These are phyloP conservation scores for Calephelis nemesis DNA, from an alignment of 1,140 invertebrate genomes.

Conservation along the genomic window DNA sequence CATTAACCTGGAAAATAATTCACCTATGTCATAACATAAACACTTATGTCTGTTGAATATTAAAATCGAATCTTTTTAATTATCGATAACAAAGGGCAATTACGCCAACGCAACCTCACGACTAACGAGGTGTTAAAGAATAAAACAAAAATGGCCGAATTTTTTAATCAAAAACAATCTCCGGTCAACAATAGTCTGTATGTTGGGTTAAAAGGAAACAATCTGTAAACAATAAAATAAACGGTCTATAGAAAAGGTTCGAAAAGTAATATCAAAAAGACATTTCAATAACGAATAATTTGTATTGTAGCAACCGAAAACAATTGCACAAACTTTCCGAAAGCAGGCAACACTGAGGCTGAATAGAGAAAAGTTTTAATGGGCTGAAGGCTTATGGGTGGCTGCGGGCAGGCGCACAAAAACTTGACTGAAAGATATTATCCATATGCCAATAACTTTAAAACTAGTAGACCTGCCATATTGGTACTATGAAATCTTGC, in stretches of 20 bases:
- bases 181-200: background rate
- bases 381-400: background rate
- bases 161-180: no score
- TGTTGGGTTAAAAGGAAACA: background rate
- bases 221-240: background rate
- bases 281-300: constrained; percentile 8
- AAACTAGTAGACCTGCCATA: background rate
- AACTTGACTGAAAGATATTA: constrained; percentile 11
- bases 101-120: no score
- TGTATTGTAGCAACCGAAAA: constrained; percentile 9
- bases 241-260: background rate
- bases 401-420: background rate
- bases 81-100: background rate
- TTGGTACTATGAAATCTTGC: no score
- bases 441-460: background rate
- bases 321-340: constrained; percentile 5
- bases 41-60: background rate
- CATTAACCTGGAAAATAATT: no score
- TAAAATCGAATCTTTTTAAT: background rate
- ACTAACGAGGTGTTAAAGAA: no score
- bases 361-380: constrained; percentile 18
- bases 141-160: no score
- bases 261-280: constrained; percentile 11
- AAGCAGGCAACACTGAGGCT: background rate
- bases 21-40: no score